These are phyloP conservation scores for Heliconius eleuchia DNA, from an alignment of 1,140 invertebrate genomes.

Conservation along the genomic window DNA sequence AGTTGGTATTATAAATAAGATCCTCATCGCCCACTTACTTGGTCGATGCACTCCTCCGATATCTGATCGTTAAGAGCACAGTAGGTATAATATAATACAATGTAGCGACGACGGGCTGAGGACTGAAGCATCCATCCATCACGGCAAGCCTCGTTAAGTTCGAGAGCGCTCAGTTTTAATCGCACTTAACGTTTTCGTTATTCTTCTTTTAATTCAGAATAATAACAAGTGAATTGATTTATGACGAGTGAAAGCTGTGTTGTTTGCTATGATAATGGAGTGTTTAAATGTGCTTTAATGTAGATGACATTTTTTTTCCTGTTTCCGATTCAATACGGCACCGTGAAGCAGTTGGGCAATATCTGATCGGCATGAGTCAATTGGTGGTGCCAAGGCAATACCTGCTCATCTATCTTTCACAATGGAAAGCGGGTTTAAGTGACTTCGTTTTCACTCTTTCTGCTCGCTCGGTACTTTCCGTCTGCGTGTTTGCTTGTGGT, in stretches of 20 bases:
- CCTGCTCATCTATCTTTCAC: too few relatives aligned
- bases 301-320: neutral
- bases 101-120: conserved; percentile 11
- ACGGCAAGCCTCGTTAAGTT: conserved; percentile 43
- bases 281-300: neutral
- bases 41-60: neutral
- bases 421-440: too few relatives aligned
- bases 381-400: too few relatives aligned
- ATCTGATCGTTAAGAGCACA: conserved; percentile 32
- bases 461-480: too few relatives aligned
- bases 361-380: too few relatives aligned
- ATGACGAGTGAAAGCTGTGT: conserved; percentile 6
- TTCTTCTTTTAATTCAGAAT: conserved; percentile 12
- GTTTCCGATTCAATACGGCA: too few relatives aligned
- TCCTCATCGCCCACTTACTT: neutral
- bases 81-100: neutral
- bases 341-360: too few relatives aligned
- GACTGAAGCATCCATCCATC: conserved; percentile 40
- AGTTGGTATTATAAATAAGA: neutral
- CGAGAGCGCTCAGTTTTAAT: conserved; percentile 44
- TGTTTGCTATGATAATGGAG: neutral
- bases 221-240: conserved; percentile 10
- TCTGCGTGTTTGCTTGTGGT: too few relatives aligned
- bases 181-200: conserved; percentile 25
- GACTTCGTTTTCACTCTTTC: too few relatives aligned